Evolutionary conservation across 2,113 vertebrate species (phyloP).

Genomic region (Callipepla squamata): DNA sequence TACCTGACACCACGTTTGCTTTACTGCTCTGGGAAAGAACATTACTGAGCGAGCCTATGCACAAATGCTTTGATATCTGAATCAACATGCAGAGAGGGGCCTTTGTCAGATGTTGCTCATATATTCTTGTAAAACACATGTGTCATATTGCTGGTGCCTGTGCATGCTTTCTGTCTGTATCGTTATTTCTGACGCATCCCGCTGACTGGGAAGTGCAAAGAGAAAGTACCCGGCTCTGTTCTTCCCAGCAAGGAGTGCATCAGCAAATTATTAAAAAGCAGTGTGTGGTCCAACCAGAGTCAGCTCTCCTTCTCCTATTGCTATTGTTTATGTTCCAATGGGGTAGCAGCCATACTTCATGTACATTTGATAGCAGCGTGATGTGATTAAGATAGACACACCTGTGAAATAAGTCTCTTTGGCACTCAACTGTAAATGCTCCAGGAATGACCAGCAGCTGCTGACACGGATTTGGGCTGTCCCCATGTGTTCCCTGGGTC

Average conservation of each 20-base stretch:
- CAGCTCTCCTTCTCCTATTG: background rate
- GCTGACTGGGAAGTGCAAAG: background rate
- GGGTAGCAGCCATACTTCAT: background rate
- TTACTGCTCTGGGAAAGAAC: background rate
- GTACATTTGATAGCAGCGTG: background rate
- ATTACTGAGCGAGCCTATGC: background rate
- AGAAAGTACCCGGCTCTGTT: background rate
- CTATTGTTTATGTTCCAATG: background rate
- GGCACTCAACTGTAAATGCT: background rate
- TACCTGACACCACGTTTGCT: background rate
- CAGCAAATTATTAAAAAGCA: background rate
- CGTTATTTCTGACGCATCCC: background rate
- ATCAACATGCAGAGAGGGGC: background rate
- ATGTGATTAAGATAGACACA: background rate
- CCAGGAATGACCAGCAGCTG: background rate
- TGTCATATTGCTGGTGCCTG: fast-evolving
- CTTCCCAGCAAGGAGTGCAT: constrained; percentile 10
- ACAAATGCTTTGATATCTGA: background rate
- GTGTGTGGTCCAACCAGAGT: background rate
- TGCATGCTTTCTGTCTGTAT: background rate
- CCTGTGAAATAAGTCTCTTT: background rate
- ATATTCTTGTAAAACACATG: background rate
- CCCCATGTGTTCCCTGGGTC: fast-evolving
- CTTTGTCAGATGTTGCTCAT: background rate
- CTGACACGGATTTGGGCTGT: background rate